Evolutionary conservation across 2,888 invertebrate genomes (phyloP).

Genomic region (Salpingus planirostris): DNA sequence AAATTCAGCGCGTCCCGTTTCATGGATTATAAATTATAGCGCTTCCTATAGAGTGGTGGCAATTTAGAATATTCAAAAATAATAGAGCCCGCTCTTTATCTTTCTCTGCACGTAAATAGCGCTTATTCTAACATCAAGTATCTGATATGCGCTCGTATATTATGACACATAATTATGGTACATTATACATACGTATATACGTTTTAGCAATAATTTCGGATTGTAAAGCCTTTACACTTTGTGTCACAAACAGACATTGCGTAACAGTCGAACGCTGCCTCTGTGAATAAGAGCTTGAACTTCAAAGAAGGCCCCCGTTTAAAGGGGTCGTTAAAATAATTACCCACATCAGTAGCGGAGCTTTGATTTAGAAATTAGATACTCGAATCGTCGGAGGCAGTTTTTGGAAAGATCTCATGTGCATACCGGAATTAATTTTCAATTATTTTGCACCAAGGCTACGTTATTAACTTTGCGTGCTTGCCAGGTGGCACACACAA

Average conservation of each 20-base stretch:
- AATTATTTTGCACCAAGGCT: too few species aligned
- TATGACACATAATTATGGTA: too few species aligned
- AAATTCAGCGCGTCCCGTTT: constrained; percentile 14
- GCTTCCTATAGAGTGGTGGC: constrained; percentile 6
- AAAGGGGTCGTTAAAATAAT: constrained; percentile 15
- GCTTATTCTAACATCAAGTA: constrained; percentile 13
- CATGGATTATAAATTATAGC: constrained; percentile 17
- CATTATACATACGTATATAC: too few species aligned
- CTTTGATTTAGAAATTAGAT: constrained; percentile 14
- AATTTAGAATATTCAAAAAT: constrained; percentile 4
- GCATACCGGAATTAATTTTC: too few species aligned
- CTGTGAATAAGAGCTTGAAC: constrained; percentile 11
- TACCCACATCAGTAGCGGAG: constrained; percentile 14
- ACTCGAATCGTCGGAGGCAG: too few species aligned
- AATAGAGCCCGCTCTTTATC: too few species aligned
- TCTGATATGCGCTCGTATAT: too few species aligned
- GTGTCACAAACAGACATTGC: constrained; percentile 15
- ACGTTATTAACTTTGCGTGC: too few species aligned
- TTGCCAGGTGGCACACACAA: too few species aligned
- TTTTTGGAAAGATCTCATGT: too few species aligned
- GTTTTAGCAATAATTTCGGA: constrained; percentile 12
- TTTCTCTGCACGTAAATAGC: constrained; percentile 9
- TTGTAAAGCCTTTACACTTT: constrained; percentile 11
- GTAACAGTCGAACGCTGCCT: constrained; percentile 7
- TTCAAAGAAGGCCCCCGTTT: constrained; percentile 12